Conservation (phyloP, 2,888 invertebrate genomes). For the Psococerastis gibbosa region DNA sequence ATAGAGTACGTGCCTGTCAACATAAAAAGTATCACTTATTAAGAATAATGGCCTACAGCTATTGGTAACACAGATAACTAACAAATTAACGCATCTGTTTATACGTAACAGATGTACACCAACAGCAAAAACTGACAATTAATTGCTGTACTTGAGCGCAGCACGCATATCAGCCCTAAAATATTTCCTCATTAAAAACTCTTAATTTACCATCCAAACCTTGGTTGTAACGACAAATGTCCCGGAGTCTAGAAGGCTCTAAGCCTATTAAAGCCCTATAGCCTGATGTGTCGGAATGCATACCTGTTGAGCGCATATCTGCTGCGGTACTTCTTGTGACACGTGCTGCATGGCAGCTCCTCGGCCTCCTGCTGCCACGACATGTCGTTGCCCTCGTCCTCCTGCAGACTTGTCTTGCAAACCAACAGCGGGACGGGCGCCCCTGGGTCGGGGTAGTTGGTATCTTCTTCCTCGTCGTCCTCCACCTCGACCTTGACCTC, state of each 20-base stretch:
- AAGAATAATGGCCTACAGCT: background rate
- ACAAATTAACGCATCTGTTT: no score
- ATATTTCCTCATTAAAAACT: no score
- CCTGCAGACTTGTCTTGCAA: slow-evolving; percentile 1
- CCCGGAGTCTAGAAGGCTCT: no score
- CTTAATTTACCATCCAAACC: no score
- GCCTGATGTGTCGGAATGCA: no score
- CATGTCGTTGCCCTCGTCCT: background rate
- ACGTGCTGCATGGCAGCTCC: slow-evolving; percentile 4
- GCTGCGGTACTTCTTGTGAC: slow-evolving; percentile 2
- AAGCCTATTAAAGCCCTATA: no score
- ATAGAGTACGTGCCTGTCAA: slow-evolving; percentile 5
- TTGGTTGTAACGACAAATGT: no score
- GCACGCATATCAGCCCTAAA: no score
- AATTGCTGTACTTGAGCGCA: no score
- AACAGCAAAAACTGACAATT: no score
- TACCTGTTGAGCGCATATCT: slow-evolving; percentile 6
- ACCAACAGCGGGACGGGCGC: slow-evolving; percentile 1
- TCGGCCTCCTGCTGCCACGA: background rate
- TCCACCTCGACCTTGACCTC: background rate
- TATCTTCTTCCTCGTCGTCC: background rate
- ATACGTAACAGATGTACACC: no score
- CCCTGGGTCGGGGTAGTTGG: background rate
- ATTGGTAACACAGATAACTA: no score
- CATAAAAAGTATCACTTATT: background rate